Conservation (phyloP, 1,140 invertebrate species). For the Daktulosphaira vitifoliae region DNA sequence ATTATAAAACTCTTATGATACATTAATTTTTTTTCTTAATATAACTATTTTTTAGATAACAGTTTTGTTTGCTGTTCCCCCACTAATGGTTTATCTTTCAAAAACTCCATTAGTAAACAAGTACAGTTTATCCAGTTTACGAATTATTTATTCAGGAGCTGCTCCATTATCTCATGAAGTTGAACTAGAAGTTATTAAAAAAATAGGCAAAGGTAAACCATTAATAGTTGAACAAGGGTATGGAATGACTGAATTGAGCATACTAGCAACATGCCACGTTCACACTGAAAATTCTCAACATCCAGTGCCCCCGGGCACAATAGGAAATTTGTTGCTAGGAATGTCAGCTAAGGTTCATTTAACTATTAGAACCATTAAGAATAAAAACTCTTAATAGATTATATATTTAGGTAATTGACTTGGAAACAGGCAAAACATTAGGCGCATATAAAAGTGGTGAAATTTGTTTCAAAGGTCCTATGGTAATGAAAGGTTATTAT, state of each 20-base stretch:
- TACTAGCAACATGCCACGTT: conserved; percentile 43
- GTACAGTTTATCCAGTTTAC: conserved; percentile 52
- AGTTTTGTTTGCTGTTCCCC: conserved; percentile 53
- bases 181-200: conserved; percentile 21
- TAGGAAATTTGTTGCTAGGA: conserved; percentile 52
- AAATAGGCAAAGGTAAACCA: conserved; percentile 39
- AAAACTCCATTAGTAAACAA: conserved; percentile 54
- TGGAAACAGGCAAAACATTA: conserved; percentile 12
- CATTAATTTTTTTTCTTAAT: neutral
- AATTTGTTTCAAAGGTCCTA: conserved; percentile 57
- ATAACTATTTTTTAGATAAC: conserved; percentile 45
- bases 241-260: conserved; percentile 59
- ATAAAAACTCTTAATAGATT: neutral
- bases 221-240: conserved; percentile 51
- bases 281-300: conserved; percentile 35
- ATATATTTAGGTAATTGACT: conserved; percentile 30
- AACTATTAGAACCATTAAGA: neutral
- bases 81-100: conserved; percentile 54
- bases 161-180: conserved; percentile 45
- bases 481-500: conserved; percentile 59
- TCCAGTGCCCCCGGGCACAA: conserved; percentile 48
- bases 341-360: conserved; percentile 49
- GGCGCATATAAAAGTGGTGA: conserved; percentile 49
- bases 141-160: conserved; percentile 51
- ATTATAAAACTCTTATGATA: too few species aligned